Percentiles rank a stretch among this genome's conserved stretches.
Evolutionary conservation across 2,113 vertebrate species (phyloP).

Genomic region (Labeo rohita): DNA sequence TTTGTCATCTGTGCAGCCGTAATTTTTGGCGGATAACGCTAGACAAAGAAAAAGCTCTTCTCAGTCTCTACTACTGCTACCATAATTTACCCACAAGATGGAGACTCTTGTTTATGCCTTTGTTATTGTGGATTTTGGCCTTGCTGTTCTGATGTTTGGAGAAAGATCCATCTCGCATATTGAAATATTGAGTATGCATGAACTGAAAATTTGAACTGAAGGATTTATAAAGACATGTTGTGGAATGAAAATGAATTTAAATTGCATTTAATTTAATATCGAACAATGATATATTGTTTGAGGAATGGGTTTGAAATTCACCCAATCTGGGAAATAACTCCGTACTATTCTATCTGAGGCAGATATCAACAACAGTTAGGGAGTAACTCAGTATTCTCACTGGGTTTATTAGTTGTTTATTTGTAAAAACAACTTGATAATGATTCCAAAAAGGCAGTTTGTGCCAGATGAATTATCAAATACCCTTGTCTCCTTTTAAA

Average conservation of each 20-base stretch:
- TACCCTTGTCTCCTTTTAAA: conserved; percentile 38
- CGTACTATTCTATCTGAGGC: conserved; percentile 13
- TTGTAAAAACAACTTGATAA: conserved; percentile 45
- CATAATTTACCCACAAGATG: conserved; percentile 51
- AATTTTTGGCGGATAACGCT: not conserved
- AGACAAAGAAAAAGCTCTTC: conserved; percentile 3
- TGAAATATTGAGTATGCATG: not conserved
- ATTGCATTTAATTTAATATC: not conserved
- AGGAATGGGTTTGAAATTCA: not conserved
- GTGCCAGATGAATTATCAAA: conserved; percentile 45
- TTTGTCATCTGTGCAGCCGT: not conserved
- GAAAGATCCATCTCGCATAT: not conserved
- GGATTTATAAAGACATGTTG: not conserved
- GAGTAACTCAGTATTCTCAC: not conserved
- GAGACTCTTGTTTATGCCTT: conserved; percentile 48
- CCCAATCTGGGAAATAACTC: not conserved
- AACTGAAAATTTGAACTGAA: not conserved
- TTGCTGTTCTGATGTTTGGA: conserved; percentile 6
- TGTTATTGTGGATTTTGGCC: not conserved
- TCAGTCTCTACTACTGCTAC: conserved; percentile 5
- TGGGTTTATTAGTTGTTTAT: conserved; percentile 47
- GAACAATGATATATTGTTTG: not conserved
- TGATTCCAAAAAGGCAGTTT: conserved; percentile 45
- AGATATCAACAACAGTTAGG: not conserved
- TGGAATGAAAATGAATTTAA: not conserved